Evolutionary conservation across 1,140 invertebrate genomes (phyloP).

Genomic region (Gerris buenoi): DNA sequence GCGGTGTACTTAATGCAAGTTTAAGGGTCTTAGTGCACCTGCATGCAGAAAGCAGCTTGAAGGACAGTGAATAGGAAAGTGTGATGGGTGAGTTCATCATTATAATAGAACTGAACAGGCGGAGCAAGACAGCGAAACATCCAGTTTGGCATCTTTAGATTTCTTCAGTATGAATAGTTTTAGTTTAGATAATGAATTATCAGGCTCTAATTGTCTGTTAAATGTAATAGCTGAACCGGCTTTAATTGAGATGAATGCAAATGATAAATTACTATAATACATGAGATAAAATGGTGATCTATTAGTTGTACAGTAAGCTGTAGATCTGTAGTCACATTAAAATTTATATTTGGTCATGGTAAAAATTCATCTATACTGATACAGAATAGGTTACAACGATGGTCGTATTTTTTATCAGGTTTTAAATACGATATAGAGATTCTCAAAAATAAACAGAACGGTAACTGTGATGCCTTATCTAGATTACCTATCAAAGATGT

Average conservation of each 20-base stretch:
- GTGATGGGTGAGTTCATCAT: neutral
- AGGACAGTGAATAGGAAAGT: neutral
- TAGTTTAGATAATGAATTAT: neutral
- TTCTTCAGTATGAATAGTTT: neutral
- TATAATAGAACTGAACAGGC: neutral
- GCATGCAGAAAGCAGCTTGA: neutral
- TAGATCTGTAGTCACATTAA: too few species aligned
- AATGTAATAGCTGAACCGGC: neutral
- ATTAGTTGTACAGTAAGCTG: too few species aligned
- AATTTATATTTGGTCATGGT: neutral
- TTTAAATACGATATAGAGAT: neutral
- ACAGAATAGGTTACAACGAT: neutral
- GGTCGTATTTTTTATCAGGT: neutral
- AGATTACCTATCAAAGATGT: neutral
- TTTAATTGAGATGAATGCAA: neutral
- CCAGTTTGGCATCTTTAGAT: neutral
- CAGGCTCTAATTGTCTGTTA: neutral
- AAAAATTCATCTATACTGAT: neutral
- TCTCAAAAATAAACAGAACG: neutral
- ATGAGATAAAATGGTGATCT: too few species aligned
- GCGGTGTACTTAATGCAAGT: neutral
- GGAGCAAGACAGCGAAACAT: neutral
- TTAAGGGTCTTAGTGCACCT: neutral
- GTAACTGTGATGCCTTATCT: neutral
- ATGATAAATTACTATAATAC: neutral